Conservation (phyloP, 2,888 invertebrate species). For the Gonocerus acuteangulatus region DNA sequence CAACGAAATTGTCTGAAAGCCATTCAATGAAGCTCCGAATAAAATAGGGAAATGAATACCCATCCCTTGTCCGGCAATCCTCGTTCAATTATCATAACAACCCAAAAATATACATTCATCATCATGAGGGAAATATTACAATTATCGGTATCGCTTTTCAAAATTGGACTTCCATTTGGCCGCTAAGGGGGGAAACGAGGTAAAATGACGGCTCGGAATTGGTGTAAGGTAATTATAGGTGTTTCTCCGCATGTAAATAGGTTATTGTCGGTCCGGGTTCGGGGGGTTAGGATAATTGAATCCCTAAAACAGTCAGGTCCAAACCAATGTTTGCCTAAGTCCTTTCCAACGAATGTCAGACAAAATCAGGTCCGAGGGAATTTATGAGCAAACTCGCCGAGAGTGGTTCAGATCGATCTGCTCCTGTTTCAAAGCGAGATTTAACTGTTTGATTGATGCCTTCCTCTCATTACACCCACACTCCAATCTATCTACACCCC, state of each 20-base stretch:
- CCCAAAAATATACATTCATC: slow-evolving; percentile 18
- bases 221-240: slow-evolving; percentile 14
- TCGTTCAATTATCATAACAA: slow-evolving; percentile 13
- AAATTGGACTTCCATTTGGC: slow-evolving; percentile 13
- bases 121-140: slow-evolving; percentile 11
- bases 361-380: too few species aligned
- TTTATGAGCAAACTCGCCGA: too few species aligned
- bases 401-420: too few species aligned
- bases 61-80: not conserved
- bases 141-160: slow-evolving; percentile 10
- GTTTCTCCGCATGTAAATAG: slow-evolving; percentile 15
- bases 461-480: too few species aligned
- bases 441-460: too few species aligned
- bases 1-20: too few species aligned
- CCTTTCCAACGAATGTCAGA: too few species aligned
- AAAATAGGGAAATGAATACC: too few species aligned
- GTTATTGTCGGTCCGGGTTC: not conserved
- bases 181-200: not conserved
- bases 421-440: too few species aligned
- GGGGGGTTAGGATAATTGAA: not conserved
- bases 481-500: too few species aligned
- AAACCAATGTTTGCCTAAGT: not conserved
- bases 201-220: slow-evolving; percentile 11
- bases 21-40: too few species aligned
- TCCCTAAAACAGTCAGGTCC: not conserved